Evolutionary conservation across 2,113 vertebrate genomes (phyloP).

Genomic region (Pseudorhombus dupliciocellatus): DNA sequence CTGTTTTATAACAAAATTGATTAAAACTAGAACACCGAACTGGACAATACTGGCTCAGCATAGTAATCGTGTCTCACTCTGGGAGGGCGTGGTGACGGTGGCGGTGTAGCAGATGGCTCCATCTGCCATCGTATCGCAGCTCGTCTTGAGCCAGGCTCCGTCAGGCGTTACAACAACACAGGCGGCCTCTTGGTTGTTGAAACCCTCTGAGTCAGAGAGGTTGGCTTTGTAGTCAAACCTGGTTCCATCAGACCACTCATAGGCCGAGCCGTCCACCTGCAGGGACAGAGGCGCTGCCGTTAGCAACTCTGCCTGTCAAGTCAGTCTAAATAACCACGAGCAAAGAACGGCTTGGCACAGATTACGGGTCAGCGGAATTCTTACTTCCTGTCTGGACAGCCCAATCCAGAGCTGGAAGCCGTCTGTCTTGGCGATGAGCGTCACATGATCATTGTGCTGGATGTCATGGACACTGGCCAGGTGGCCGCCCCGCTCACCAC

Average conservation of each 20-base stretch:
- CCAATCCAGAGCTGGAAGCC: slow-evolving; percentile 95
- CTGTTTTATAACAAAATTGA: slow-evolving; percentile 36
- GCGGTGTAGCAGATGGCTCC: slow-evolving; percentile 91
- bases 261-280: slow-evolving; percentile 80
- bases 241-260: slow-evolving; percentile 95
- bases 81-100: slow-evolving; percentile 47
- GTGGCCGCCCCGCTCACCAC: slow-evolving; percentile 80
- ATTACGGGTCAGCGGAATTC: slow-evolving; percentile 33
- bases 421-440: slow-evolving; percentile 84
- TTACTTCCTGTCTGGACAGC: slow-evolving; percentile 90
- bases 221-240: slow-evolving; percentile 77
- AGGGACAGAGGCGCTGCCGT: not conserved
- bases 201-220: slow-evolving; percentile 57
- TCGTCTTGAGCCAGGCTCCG: slow-evolving; percentile 84
- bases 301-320: not conserved
- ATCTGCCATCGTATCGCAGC: slow-evolving; percentile 79
- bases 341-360: no score
- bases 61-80: slow-evolving; percentile 74
- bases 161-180: slow-evolving; percentile 85
- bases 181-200: slow-evolving; percentile 63
- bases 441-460: slow-evolving; percentile 79
- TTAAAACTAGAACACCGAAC: no score
- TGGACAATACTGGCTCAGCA: no score
- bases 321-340: not conserved
- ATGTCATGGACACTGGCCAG: slow-evolving; percentile 88